These are phyloP conservation scores for Intellagama lesueurii DNA, from an alignment of 2,797 vertebrate genomes.

Conservation along the genomic window DNA sequence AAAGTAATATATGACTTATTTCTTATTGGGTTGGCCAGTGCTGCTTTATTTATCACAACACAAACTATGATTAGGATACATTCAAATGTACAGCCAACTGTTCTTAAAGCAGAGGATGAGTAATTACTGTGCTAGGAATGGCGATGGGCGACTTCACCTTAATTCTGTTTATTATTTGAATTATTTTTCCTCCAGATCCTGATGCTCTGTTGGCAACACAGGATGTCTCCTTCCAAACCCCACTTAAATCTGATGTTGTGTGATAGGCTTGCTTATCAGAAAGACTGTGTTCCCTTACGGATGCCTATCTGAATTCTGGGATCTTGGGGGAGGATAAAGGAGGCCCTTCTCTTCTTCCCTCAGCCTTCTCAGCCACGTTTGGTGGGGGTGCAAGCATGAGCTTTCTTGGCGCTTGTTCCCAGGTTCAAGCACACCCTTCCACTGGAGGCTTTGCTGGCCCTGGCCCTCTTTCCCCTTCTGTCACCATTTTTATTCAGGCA, in stretches of 20 bases:
- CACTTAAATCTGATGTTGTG: neutral
- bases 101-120: neutral
- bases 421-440: too few species aligned
- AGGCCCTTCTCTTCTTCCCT: too few species aligned
- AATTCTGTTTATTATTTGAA: slow-evolving; percentile 4
- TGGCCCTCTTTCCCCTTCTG: too few species aligned
- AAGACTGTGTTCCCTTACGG: too few species aligned
- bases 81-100: slow-evolving; percentile 6
- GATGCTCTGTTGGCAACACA: neutral
- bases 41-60: neutral
- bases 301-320: too few species aligned
- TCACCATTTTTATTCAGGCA: too few species aligned
- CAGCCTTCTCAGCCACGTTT: too few species aligned
- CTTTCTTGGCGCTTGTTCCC: too few species aligned
- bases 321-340: too few species aligned
- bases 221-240: neutral
- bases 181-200: slow-evolving; percentile 9
- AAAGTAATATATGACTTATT: neutral
- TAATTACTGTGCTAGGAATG: neutral
- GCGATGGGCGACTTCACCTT: neutral
- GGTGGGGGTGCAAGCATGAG: too few species aligned
- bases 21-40: neutral
- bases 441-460: too few species aligned
- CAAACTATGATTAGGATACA: neutral
- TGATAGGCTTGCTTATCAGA: neutral